Evolutionary conservation across 2,888 invertebrate genomes (phyloP).

Genomic region (Sesamia inferens): DNA sequence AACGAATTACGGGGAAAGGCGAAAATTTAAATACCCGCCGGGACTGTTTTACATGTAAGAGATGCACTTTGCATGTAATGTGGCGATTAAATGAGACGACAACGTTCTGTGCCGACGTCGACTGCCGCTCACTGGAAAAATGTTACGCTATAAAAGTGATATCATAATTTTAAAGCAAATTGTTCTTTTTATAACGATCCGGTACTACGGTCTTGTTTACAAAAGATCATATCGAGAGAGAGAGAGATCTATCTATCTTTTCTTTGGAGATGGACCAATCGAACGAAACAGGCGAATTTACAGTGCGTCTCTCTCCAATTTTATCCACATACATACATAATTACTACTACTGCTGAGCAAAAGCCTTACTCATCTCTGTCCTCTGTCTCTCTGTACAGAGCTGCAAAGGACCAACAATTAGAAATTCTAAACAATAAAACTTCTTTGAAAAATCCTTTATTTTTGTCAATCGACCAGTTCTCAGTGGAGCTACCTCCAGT

Average conservation of each 20-base stretch:
- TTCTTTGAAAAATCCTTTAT: constrained; percentile 9
- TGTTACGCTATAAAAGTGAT: constrained; percentile 30
- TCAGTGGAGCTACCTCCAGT: constrained; percentile 60
- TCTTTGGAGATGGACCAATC: not conserved
- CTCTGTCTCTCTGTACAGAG: not conserved
- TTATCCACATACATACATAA: not conserved
- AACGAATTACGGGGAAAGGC: constrained; percentile 86
- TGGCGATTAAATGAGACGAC: constrained; percentile 84
- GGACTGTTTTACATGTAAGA: constrained; percentile 89
- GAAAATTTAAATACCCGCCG: constrained; percentile 89
- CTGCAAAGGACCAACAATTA: not conserved
- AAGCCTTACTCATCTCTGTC: not conserved
- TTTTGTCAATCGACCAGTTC: constrained; percentile 16
- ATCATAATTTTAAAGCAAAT: constrained; percentile 36
- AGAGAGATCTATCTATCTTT: not conserved
- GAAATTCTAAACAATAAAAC: not conserved
- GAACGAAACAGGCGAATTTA: not conserved
- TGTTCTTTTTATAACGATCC: not conserved
- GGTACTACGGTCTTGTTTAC: not conserved
- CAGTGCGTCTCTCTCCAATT: not conserved
- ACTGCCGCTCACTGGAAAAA: constrained; percentile 50
- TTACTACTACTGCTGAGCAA: not conserved
- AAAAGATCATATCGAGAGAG: no score
- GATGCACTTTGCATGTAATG: constrained; percentile 89
- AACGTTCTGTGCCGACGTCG: constrained; percentile 61